Conservation (phyloP, 2,888 invertebrate species). For the Priocnemis perturbator region DNA sequence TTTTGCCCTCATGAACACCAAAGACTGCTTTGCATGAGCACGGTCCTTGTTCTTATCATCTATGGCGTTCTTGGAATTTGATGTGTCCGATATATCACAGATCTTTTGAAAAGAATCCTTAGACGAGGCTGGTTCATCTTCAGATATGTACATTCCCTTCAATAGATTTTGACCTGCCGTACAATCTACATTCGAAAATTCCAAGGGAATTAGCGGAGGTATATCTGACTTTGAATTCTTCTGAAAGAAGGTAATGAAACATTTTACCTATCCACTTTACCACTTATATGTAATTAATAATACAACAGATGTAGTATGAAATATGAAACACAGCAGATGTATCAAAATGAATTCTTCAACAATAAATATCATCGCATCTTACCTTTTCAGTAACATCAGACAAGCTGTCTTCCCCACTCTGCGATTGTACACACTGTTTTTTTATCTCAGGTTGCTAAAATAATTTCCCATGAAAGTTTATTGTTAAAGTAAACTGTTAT, state of each 20-base stretch:
- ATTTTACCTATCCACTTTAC: neutral
- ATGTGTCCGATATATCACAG: conserved; percentile 21
- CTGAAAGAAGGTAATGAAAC: conserved; percentile 35
- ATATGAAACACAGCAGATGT: neutral
- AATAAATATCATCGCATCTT: neutral
- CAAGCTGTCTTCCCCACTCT: conserved; percentile 26
- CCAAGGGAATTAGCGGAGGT: conserved; percentile 31
- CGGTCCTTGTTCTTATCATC: conserved; percentile 11
- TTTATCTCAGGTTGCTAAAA: conserved; percentile 26
- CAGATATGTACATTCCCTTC: conserved; percentile 39
- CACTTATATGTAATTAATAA: neutral
- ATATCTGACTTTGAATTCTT: conserved; percentile 48
- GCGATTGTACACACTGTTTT: conserved; percentile 29
- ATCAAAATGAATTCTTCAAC: neutral
- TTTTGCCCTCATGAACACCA: conserved; percentile 30
- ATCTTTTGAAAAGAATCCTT: conserved; percentile 38
- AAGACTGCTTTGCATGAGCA: conserved; percentile 21
- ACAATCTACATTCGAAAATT: conserved; percentile 22
- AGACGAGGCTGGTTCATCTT: conserved; percentile 41
- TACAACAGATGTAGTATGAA: neutral
- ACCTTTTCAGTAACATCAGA: conserved; percentile 41
- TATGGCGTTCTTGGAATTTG: conserved; percentile 28
- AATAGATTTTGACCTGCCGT: conserved; percentile 11
- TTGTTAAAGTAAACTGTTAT: neutral
- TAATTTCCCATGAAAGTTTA: neutral